Evolutionary conservation across 2,113 vertebrate species (phyloP).

Genomic region (Epinephelus fuscoguttatus): DNA sequence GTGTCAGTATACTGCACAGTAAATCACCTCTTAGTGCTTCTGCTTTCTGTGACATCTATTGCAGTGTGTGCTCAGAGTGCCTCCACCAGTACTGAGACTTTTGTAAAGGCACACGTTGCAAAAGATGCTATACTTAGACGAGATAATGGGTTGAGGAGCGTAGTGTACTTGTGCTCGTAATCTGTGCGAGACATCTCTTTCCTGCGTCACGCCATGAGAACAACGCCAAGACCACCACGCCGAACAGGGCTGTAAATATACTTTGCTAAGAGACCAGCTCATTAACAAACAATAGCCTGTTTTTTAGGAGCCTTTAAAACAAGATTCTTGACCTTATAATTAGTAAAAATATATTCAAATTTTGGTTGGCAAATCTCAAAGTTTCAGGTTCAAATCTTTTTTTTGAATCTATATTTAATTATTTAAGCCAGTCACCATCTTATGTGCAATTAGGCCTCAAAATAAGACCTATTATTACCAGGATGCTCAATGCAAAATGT

Average conservation of each 20-base stretch:
- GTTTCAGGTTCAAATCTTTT: background rate
- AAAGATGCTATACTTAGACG: slow-evolving; percentile 65
- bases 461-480: background rate
- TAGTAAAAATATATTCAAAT: background rate
- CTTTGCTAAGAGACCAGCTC: slow-evolving; percentile 84
- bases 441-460: slow-evolving; percentile 27
- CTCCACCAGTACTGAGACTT: slow-evolving; percentile 46
- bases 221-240: slow-evolving; percentile 6
- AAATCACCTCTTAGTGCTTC: slow-evolving; percentile 39
- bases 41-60: slow-evolving; percentile 56
- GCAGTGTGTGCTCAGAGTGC: slow-evolving; percentile 65
- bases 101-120: slow-evolving; percentile 68
- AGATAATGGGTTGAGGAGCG: slow-evolving; percentile 65
- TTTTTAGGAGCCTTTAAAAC: slow-evolving; percentile 20
- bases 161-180: slow-evolving; percentile 33
- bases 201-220: slow-evolving; percentile 27
- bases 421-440: background rate
- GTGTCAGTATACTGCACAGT: slow-evolving; percentile 56
- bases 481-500: slow-evolving; percentile 42
- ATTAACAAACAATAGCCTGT: slow-evolving; percentile 68
- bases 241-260: slow-evolving; percentile 25
- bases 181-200: slow-evolving; percentile 46
- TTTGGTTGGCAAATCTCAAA: slow-evolving; percentile 32
- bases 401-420: background rate
- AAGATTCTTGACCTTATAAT: slow-evolving; percentile 10